Conservation (phyloP, 2,888 invertebrate species). For the Himalopsyche tibetana region DNA sequence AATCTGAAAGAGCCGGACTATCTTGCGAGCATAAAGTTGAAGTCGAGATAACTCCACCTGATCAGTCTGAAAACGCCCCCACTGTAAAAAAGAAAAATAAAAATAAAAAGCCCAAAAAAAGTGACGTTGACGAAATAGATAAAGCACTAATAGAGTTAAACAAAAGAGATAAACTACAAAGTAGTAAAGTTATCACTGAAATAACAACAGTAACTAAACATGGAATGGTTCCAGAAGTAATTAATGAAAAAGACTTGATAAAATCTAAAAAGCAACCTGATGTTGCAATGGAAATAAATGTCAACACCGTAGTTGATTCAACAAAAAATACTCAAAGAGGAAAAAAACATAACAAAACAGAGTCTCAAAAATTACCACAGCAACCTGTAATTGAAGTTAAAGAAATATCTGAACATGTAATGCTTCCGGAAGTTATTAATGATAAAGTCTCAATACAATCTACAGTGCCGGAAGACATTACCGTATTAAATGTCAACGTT, state of each 20-base stretch:
- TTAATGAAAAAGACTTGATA: slow-evolving; percentile 65
- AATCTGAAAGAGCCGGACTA: not conserved
- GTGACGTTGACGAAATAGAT: slow-evolving; percentile 72
- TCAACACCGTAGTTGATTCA: not conserved
- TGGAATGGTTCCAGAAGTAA: slow-evolving; percentile 66
- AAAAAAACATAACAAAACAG: not conserved
- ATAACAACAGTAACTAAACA: slow-evolving; percentile 60
- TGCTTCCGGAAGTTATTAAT: no score
- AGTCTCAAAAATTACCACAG: no score
- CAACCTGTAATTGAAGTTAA: no score
- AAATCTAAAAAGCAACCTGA: not conserved
- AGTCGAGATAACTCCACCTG: slow-evolving; percentile 48
- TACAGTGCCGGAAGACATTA: no score
- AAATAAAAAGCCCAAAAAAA: slow-evolving; percentile 64
- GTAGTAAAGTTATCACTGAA: slow-evolving; percentile 65
- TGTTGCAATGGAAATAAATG: not conserved
- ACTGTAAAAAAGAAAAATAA: slow-evolving; percentile 62
- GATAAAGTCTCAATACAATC: no score
- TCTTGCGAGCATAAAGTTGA: slow-evolving; percentile 24
- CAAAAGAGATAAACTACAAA: slow-evolving; percentile 56
- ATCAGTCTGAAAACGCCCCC: slow-evolving; percentile 62
- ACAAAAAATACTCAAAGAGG: not conserved
- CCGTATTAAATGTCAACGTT: no score
- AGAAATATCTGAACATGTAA: no score
- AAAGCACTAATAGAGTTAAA: slow-evolving; percentile 73